phyloP scores from a whole-genome alignment of 2,888 invertebrate genomes.

The Brachyptera risi region DNA sequence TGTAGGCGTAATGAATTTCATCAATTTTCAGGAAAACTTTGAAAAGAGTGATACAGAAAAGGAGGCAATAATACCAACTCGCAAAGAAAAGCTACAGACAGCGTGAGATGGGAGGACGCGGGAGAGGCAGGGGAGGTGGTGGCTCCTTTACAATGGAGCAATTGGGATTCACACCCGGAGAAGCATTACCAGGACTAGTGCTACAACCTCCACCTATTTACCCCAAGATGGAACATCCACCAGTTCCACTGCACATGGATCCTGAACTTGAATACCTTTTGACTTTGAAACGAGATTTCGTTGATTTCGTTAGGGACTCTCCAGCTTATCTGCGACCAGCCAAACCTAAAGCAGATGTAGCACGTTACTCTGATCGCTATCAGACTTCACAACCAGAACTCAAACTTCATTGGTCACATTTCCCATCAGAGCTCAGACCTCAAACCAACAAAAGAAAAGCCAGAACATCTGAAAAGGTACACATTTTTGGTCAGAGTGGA shows the following conservation, averaged over 20 bases:
- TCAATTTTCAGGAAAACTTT: constrained; percentile 36
- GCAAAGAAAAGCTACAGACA: constrained; percentile 18
- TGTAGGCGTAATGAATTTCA: too few relatives aligned
- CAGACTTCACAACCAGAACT: constrained; percentile 38
- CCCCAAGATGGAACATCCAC: constrained; percentile 47
- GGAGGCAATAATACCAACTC: constrained; percentile 24
- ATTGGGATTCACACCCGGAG: constrained; percentile 43
- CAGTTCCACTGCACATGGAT: constrained; percentile 42
- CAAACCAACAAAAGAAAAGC: constrained; percentile 22
- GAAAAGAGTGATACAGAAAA: constrained; percentile 32
- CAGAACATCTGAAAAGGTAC: constrained; percentile 28
- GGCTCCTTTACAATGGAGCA: constrained; percentile 44
- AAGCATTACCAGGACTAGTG: constrained; percentile 43
- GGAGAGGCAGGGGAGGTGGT: constrained; percentile 39
- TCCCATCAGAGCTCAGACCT: constrained; percentile 37
- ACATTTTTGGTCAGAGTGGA: too few relatives aligned
- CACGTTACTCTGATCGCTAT: constrained; percentile 47
- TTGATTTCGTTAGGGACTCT: constrained; percentile 41
- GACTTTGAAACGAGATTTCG: constrained; percentile 43
- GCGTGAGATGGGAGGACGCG: constrained; percentile 36
- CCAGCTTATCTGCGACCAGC: constrained; percentile 39
- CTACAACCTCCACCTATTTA: constrained; percentile 46
- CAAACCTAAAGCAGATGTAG: constrained; percentile 42
- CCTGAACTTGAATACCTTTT: constrained; percentile 45
- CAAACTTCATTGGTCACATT: constrained; percentile 35